Evolutionary conservation across 1,140 invertebrate species (phyloP).

Genomic region (Tetramorium alpestre): DNA sequence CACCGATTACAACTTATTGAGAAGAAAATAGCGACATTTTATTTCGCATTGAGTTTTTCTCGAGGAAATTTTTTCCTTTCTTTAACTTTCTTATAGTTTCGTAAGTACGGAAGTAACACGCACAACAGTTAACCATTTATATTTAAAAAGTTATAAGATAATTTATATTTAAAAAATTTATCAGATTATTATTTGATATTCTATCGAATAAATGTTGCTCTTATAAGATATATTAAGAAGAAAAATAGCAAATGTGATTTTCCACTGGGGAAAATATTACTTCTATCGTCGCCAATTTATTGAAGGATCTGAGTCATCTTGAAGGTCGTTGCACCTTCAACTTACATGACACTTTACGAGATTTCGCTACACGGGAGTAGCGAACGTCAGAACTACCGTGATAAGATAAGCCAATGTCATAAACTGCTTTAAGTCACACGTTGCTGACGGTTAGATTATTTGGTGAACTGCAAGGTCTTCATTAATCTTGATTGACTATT

Average conservation of each 20-base stretch:
- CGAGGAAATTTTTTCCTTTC: neutral
- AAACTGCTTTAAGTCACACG: conserved; percentile 20
- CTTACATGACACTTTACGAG: neutral
- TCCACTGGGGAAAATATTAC: neutral
- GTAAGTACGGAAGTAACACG: neutral
- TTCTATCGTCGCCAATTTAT: conserved; percentile 5
- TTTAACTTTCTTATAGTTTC: neutral
- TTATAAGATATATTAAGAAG: neutral
- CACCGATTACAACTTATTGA: neutral
- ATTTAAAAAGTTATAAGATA: neutral
- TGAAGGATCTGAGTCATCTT: neutral
- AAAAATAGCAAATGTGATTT: neutral
- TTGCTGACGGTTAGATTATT: conserved; percentile 16
- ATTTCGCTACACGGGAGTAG: conserved; percentile 36
- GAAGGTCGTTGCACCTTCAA: conserved; percentile 27
- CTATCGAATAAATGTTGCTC: neutral
- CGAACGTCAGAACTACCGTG: conserved; percentile 15
- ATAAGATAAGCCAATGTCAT: conserved; percentile 62
- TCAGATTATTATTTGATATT: neutral
- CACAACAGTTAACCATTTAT: neutral
- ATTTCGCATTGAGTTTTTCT: neutral
- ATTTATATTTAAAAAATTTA: no score
- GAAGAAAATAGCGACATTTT: neutral
- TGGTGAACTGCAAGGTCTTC: neutral
- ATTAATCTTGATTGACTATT: neutral